Evolutionary conservation across 2,113 vertebrate species (phyloP), one percentile per base, ranked within the genome.

Genomic region (Dinomys branickii): DNA sequence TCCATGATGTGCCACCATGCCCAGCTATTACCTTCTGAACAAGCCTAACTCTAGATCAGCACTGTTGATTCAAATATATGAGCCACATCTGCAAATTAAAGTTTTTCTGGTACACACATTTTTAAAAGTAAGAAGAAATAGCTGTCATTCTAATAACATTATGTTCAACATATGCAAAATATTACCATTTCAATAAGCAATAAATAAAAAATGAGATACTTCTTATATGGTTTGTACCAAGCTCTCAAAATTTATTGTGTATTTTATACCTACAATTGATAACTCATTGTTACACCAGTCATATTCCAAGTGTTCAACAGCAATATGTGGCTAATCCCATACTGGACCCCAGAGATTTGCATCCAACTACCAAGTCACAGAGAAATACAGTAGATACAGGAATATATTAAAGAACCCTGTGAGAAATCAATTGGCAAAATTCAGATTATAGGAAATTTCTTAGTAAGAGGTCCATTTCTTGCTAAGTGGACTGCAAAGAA

Each of bases 111-210:
- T 35, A 16, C 12, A 5, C 13, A 12, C 26, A 94, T 58, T 89
- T 90, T 65, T 69, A 90, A 92, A 95, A 65, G 44, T 84, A 95
- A 95, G 88, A 78, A 78, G 33, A 47, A 94, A 85, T 12, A 83
- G 9, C 1, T 54, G 35, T 47, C 58, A 59, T 91, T 75, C 86
- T 52, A 63, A 52, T 78, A 84, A 75, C 14, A 50, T 16, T 78
- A 9, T 67, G 80, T 59, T 3, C 11, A 94, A 75, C 17, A n/a
- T 33, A 82, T n/a, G 13, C 24, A 90, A 92, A 92, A 85, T 93
- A 78, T n/a, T 75, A 71, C 24, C 28, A 87, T 87, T 91, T 95
- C 28, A 87, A 94, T 2, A 80, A 89, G 35, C 26, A 92, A 69
- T 86, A 59, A 90, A 81, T 30, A 85, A 97, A 93, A 95, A 88